A percentile compares a stretch with the other conserved stretches of the same genome.
Evolutionary conservation across 2,888 invertebrate genomes (phyloP).

Genomic region (Meliscaeva auricollis): DNA sequence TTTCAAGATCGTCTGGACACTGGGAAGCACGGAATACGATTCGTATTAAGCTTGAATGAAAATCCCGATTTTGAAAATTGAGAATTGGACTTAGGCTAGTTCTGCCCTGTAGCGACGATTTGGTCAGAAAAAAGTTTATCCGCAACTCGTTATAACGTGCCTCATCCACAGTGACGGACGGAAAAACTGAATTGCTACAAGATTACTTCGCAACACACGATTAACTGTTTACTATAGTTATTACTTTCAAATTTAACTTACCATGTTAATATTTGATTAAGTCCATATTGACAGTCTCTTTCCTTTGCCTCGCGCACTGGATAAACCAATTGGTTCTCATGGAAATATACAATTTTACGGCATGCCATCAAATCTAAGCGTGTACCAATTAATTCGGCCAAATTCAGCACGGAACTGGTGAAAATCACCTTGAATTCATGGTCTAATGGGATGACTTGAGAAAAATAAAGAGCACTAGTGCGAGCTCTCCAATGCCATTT

Average conservation of each 20-base stretch:
- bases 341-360: slow-evolving; percentile 90
- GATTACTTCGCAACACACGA: no score
- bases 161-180: no score
- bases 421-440: slow-evolving; percentile 86
- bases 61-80: no score
- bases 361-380: slow-evolving; percentile 86
- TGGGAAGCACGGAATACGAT: no score
- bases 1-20: no score
- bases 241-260: slow-evolving; percentile 80
- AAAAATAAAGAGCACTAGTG: slow-evolving; percentile 87
- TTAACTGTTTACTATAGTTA: no score
- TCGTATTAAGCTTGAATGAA: no score
- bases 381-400: slow-evolving; percentile 89
- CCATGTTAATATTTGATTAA: slow-evolving; percentile 90
- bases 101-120: no score
- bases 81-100: no score
- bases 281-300: slow-evolving; percentile 90
- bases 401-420: slow-evolving; percentile 88
- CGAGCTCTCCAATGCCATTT: slow-evolving; percentile 93
- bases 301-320: slow-evolving; percentile 88
- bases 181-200: no score
- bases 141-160: no score
- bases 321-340: slow-evolving; percentile 91
- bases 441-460: slow-evolving; percentile 86
- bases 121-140: no score